These are phyloP conservation scores for Manis pentadactyla DNA, from an alignment of 2,797 vertebrate species.

Conservation along the genomic window DNA sequence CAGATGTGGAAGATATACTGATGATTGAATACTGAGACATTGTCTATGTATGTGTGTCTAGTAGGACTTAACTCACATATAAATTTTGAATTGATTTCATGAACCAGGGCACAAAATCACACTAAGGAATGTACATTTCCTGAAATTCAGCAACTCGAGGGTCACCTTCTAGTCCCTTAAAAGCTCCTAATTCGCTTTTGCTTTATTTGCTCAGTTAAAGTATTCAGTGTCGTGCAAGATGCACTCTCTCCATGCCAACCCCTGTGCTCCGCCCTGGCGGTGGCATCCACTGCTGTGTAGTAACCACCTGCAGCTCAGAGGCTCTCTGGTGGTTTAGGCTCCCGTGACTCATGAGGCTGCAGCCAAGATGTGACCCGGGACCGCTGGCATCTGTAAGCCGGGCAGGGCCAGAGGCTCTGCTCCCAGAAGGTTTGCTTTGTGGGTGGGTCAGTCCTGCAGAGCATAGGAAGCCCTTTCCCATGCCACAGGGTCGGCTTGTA, in stretches of 20 bases:
- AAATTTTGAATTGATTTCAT: not conserved
- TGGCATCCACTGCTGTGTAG: accelerated
- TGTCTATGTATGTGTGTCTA: accelerated
- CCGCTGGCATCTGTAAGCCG: accelerated
- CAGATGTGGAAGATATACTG: accelerated
- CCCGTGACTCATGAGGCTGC: accelerated
- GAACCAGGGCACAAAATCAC: not conserved
- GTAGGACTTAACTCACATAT: not conserved
- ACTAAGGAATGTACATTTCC: not conserved
- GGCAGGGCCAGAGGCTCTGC: accelerated
- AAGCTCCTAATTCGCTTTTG: not conserved
- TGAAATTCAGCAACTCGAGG: not conserved
- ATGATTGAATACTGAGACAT: accelerated
- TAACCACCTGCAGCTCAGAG: not conserved
- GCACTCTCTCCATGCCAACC: not conserved
- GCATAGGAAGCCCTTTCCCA: not conserved
- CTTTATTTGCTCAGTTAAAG: not conserved
- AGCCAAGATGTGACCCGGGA: not conserved
- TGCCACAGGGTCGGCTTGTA: accelerated
- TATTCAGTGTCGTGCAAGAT: not conserved
- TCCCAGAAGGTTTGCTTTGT: not conserved
- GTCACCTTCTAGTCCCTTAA: not conserved
- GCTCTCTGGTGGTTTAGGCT: not conserved
- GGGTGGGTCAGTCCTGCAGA: too few relatives aligned
- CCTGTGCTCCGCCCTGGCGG: accelerated